Base-by-base conservation (phyloP, 2,113 vertebrate species). In the Brachionichthys hirsutus region DNA sequence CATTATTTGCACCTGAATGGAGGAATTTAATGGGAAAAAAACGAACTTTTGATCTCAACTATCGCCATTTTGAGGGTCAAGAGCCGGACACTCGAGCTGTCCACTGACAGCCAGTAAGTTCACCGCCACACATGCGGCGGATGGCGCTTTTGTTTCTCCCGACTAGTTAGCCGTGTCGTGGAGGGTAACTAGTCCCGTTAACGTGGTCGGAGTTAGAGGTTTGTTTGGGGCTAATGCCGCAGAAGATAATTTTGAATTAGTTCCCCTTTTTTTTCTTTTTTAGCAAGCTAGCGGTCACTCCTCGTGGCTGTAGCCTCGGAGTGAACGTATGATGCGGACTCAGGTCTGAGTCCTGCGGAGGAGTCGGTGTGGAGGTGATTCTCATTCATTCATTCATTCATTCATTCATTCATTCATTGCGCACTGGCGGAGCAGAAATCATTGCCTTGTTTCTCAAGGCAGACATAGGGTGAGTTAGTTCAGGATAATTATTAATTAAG, bases 41-140 rank as follows among this genome's bases (percentile, higher is more conserved):
- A 53, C 12, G 12, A 14, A 1, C 15, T 35, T 41, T 16, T 5
- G 2, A 0, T 60, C 51, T 44, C 7, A 50, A 19, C 0, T 2
- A 0, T 12, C 35, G 30, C 35, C 19, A 11, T 54, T 17, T 41
- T n/a, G 15, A 42, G 22, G 24, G 20, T 7, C 12, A 40, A 2
- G 42, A 22, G 12, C 41, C 0, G 30, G 14, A 53, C 55, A 44
- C 22, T n/a, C n/a, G n/a, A 14, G 49, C 9, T 2, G 54, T 49
- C 35, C 55, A 24, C 15, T 77, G 68, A 84, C 72, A 80, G 63
- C 24, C 46, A 40, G 16, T 50, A 5, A 6, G 16, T 10, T 9
- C 6, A 60, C 54, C 73, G 70, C 77, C 82, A 74, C 81, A 82
- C 78, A 62, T 24, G 46, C 65, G 65, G 11, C 5, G 10, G 12